phyloP scores from a whole-genome alignment of 2,888 invertebrate genomes.

The Chrysolina haemoptera region DNA sequence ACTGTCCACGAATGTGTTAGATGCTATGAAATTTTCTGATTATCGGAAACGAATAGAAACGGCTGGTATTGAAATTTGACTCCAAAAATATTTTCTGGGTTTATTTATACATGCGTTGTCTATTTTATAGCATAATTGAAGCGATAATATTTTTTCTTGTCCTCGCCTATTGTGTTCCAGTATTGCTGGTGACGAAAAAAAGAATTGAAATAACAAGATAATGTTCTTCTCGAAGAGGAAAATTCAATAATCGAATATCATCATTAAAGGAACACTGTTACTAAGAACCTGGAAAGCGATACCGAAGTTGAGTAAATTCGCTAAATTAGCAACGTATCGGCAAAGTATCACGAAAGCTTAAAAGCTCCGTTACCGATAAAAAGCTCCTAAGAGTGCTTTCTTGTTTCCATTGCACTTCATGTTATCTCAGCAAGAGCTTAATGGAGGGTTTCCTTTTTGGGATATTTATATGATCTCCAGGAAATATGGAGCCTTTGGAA shows the following conservation, averaged over 20 bases:
- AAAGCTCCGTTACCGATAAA: constrained; percentile 16
- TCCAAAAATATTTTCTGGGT: too few species aligned
- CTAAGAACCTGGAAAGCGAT: not conserved
- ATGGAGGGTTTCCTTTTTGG: constrained; percentile 8
- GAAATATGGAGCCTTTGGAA: not conserved
- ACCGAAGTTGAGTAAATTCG: not conserved
- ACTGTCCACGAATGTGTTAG: too few species aligned
- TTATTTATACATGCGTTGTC: too few species aligned
- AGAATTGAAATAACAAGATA: not conserved
- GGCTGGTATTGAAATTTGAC: too few species aligned
- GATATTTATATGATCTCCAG: not conserved
- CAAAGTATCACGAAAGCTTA: constrained; percentile 11
- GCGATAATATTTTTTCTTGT: too few species aligned
- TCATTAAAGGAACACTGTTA: not conserved
- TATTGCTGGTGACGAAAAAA: not conserved
- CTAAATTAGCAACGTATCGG: constrained; percentile 5
- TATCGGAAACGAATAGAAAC: too few species aligned
- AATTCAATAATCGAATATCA: not conserved
- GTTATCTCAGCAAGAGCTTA: constrained; percentile 1
- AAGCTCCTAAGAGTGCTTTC: not conserved
- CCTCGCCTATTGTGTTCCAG: too few species aligned
- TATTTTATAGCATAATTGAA: too few species aligned
- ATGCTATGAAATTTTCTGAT: too few species aligned
- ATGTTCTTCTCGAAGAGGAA: not conserved
- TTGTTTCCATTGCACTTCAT: constrained; percentile 14